phyloP scores from a whole-genome alignment of 35 echinoderm and acorn worm genomes.

The Amphiura filiformis region DNA sequence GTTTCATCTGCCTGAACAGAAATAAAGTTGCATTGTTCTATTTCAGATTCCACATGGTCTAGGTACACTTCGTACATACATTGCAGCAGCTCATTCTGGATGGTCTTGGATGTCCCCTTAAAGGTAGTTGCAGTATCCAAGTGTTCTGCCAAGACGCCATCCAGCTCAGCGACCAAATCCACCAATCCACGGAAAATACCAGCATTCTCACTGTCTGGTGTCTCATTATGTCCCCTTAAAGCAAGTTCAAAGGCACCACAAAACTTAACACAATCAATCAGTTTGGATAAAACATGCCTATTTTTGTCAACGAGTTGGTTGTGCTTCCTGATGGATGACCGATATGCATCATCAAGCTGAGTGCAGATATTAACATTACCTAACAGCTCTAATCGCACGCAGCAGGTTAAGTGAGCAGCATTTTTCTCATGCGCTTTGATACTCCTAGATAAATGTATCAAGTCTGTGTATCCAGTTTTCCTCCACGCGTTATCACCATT shows the following conservation, averaged over 20 bases:
- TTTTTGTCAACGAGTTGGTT: slow-evolving; percentile 17
- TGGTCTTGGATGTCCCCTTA: not conserved
- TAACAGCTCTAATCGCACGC: not conserved
- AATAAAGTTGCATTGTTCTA: not conserved
- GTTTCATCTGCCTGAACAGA: not conserved
- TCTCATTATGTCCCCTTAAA: not conserved
- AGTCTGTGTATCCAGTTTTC: not conserved
- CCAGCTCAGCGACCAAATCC: not conserved
- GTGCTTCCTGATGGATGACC: not conserved
- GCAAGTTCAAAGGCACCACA: slow-evolving; percentile 8
- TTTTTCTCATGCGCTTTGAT: not conserved
- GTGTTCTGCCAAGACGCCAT: not conserved
- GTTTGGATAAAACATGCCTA: not conserved
- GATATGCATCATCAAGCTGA: not conserved
- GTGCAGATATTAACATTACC: not conserved
- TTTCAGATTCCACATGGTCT: not conserved
- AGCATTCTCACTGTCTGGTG: not conserved
- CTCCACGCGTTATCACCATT: not conserved
- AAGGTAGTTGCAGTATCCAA: not conserved
- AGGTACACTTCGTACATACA: not conserved
- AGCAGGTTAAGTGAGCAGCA: not conserved
- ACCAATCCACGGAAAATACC: not conserved
- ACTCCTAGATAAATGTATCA: not conserved
- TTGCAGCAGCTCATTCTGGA: not conserved
- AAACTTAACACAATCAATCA: not conserved